Evolutionary conservation across 2,888 invertebrate species (phyloP).

Genomic region (Chirona hameri): DNA sequence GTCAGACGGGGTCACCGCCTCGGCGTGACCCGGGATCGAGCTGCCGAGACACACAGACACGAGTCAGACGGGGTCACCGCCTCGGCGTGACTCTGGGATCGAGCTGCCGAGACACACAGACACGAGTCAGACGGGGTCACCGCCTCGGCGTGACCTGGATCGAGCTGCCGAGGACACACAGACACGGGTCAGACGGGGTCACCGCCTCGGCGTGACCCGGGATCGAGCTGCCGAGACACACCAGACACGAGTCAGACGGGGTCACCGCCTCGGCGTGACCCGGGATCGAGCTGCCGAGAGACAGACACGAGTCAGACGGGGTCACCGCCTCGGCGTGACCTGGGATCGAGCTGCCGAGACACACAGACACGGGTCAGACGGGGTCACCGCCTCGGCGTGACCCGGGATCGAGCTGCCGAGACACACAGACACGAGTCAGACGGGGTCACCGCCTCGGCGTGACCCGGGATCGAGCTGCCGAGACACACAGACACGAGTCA

Average conservation of each 20-base stretch:
- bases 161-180: constrained; percentile 50
- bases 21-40: constrained; percentile 92
- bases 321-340: constrained; percentile 97
- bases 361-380: neutral
- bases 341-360: constrained; percentile 62
- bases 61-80: constrained; percentile 71
- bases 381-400: constrained; percentile 95
- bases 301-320: neutral
- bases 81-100: constrained; percentile 90
- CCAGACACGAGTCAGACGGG: neutral
- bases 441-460: constrained; percentile 96
- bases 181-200: constrained; percentile 46
- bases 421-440: neutral
- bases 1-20: constrained; percentile 80
- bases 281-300: constrained; percentile 62
- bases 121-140: constrained; percentile 59
- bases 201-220: constrained; percentile 97
- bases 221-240: constrained; percentile 56
- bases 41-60: neutral
- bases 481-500: neutral
- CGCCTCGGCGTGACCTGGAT: constrained; percentile 96
- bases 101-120: constrained; percentile 49
- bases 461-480: constrained; percentile 75
- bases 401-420: constrained; percentile 70
- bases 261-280: constrained; percentile 97